Base-by-base conservation (phyloP, 1,140 invertebrate genomes). In the Ditylenchus dipsaci region DNA sequence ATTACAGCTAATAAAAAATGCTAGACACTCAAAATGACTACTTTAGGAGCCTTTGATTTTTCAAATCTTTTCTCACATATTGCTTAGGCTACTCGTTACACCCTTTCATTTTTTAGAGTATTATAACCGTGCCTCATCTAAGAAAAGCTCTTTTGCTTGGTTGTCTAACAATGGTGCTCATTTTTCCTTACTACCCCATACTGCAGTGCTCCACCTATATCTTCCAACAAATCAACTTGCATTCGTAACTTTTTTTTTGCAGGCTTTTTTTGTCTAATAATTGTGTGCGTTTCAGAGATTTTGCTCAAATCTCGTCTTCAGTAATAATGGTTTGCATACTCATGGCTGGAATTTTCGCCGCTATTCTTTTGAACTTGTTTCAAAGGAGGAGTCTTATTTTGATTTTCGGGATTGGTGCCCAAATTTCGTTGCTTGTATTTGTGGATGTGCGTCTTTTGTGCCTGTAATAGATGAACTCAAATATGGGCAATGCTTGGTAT, bases 121-220 rank as follows among this genome's bases (percentile, higher is more conserved):
- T 79, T 23, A 53, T 78, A 38, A 62, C 23, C 38, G 65, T 68
- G 13, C 65, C 65, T 21, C 66, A 80, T 68, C 72, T 80, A 23
- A 71, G 78, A 3, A 47, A 69, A 42, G 78, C 78, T 3, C 27
- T 83, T 38, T 9, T 79, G 21, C 65, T 80, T 13, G 56, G 74
- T 9, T 60, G 80, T 27, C 60, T 72, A 19, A 72, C 74, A 11
- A 47, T 81, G 13, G 33, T 73, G 19, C 68, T 75, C 0, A 71
- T 67, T 26, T 69, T 82, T 43, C 76, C 78, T 5, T 79, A 83
- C 64, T 79, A 82, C 61, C 81, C 78, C 0, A 83, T 79, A 29
- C 75, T 79, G 15, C 81, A 83, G 63, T 68, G 29, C 49, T 78
- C 74, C 15, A 79, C 78, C 26, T 58, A 64, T 45, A 70, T 79